A percentile compares a stretch with the other conserved stretches of the same genome.
Conservation (phyloP, 1,140 invertebrate genomes). For the Batillaria attramentaria region DNA sequence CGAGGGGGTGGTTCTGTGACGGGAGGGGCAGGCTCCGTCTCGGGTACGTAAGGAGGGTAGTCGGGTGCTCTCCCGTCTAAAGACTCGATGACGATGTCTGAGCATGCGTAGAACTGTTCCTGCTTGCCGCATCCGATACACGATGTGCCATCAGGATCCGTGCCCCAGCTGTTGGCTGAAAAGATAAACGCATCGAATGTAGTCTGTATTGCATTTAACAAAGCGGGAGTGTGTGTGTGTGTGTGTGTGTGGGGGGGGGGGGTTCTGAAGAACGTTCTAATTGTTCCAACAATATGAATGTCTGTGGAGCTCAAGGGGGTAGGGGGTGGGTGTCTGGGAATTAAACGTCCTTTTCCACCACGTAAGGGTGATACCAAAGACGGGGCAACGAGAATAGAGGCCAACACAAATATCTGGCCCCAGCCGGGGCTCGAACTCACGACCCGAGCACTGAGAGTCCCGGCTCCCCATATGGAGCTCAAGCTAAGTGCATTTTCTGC, state of each 20-base stretch:
- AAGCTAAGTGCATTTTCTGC: not conserved
- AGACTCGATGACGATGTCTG: slow-evolving; percentile 52
- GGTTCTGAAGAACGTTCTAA: not conserved
- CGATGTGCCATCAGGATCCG: slow-evolving; percentile 44
- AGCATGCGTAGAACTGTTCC: slow-evolving; percentile 80
- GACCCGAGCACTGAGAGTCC: too few species aligned
- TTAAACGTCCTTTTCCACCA: too few species aligned
- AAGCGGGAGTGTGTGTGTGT: not conserved
- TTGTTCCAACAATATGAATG: not conserved
- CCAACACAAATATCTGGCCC: too few species aligned
- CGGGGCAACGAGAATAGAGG: too few species aligned
- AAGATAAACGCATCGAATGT: too few species aligned
- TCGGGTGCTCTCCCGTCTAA: not conserved
- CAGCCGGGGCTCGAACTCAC: too few species aligned
- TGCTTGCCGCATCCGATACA: slow-evolving; percentile 69
- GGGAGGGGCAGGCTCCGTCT: not conserved
- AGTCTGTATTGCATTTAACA: not conserved
- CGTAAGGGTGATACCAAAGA: too few species aligned
- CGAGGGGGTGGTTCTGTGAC: not conserved
- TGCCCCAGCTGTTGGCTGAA: slow-evolving; percentile 57
- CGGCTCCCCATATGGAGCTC: too few species aligned
- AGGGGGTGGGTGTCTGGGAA: too few species aligned
- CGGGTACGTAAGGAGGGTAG: not conserved
- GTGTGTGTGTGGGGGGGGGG: not conserved
- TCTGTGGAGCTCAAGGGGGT: not conserved